Conservation (phyloP, 2,888 invertebrate species). For the Lycia hirtaria region DNA sequence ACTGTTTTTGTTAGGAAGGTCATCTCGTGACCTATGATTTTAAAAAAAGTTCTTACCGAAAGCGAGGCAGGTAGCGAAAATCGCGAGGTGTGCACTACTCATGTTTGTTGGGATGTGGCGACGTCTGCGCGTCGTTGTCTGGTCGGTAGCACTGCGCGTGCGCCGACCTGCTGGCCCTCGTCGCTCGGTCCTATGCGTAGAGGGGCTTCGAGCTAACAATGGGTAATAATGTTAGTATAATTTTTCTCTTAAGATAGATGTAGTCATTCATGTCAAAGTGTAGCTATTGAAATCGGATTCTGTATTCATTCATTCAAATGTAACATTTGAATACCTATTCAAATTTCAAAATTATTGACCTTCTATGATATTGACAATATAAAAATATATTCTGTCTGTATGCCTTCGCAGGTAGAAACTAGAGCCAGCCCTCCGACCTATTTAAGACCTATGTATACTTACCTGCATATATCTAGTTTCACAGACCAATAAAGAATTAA, state of each 20-base stretch:
- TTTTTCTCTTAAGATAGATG: not conserved
- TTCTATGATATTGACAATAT: too few relatives aligned
- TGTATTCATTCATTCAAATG: too few relatives aligned
- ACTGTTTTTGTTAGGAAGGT: not conserved
- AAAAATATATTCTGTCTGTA: too few relatives aligned
- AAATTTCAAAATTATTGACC: too few relatives aligned
- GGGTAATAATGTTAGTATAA: not conserved
- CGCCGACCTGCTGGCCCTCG: conserved; percentile 51
- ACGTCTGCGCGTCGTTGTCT: conserved; percentile 73
- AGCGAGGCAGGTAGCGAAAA: conserved; percentile 68
- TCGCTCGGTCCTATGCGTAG: conserved; percentile 59
- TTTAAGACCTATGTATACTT: too few relatives aligned
- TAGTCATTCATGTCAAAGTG: too few relatives aligned
- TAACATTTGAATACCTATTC: too few relatives aligned
- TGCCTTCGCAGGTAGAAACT: too few relatives aligned
- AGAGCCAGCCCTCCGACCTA: too few relatives aligned
- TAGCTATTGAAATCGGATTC: too few relatives aligned
- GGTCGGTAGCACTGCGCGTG: conserved; percentile 71
- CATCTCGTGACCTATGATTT: not conserved
- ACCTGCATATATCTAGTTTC: too few relatives aligned
- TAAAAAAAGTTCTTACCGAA: conserved; percentile 63
- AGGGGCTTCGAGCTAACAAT: conserved; percentile 36
- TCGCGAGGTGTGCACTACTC: conserved; percentile 70
- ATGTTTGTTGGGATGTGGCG: conserved; percentile 53
- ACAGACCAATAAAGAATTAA: too few relatives aligned